These are phyloP conservation scores for Strongylocentrotus purpuratus DNA, from an alignment of 35 echinoderm and acorn worm genomes.

Conservation along the genomic window DNA sequence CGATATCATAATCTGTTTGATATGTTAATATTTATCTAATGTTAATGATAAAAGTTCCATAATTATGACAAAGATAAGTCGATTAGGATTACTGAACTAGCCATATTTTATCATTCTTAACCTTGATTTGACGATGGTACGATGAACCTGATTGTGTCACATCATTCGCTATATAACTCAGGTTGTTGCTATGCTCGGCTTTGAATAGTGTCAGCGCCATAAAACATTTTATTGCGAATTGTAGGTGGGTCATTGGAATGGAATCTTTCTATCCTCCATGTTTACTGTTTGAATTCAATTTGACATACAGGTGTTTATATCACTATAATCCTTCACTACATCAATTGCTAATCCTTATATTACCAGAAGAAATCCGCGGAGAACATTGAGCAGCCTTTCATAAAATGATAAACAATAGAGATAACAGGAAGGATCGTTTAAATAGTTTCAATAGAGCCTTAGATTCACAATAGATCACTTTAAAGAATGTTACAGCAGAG, in stretches of 20 bases:
- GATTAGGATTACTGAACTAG: too few relatives aligned
- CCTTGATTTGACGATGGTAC: neutral
- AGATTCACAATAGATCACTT: neutral
- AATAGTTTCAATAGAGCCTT: neutral
- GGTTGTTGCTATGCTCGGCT: too few relatives aligned
- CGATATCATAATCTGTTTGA: too few relatives aligned
- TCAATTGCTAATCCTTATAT: neutral
- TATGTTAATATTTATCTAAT: too few relatives aligned
- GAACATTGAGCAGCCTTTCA: neutral
- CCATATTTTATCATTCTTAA: neutral
- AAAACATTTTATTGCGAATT: neutral
- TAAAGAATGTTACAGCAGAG: too few relatives aligned
- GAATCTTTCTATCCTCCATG: neutral
- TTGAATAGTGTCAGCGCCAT: neutral
- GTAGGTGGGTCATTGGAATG: neutral
- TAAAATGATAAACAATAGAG: constrained; percentile 12
- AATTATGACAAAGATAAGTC: too few relatives aligned
- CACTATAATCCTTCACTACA: neutral
- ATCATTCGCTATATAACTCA: too few relatives aligned
- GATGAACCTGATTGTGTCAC: neutral
- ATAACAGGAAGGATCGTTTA: neutral
- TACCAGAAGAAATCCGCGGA: neutral
- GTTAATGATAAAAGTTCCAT: too few relatives aligned
- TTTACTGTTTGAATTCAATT: neutral
- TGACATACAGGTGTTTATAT: constrained; percentile 1